A percentile compares a stretch with the other conserved stretches of the same genome.
Conservation (phyloP, 2,888 invertebrate genomes). For the Lampropteryx suffumata region DNA sequence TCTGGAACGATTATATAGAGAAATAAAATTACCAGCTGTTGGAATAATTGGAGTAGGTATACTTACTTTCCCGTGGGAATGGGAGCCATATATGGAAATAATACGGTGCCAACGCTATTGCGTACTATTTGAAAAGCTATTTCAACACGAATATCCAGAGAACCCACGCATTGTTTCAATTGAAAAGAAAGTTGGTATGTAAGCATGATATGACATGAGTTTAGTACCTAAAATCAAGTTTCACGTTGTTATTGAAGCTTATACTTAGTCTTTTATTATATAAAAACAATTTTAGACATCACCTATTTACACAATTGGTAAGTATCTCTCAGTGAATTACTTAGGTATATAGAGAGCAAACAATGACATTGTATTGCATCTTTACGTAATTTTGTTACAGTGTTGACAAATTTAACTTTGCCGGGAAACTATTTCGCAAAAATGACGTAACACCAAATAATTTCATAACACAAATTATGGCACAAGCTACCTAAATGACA, state of each 20-base stretch:
- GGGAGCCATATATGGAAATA: too few relatives aligned
- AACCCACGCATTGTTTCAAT: background rate
- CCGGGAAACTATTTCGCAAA: slow-evolving; percentile 23
- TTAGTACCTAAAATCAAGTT: too few relatives aligned
- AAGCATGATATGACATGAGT: too few relatives aligned
- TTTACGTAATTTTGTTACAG: slow-evolving; percentile 30
- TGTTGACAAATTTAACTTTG: slow-evolving; percentile 32
- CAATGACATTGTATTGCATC: slow-evolving; percentile 30
- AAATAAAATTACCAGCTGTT: too few relatives aligned
- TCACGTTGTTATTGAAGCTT: slow-evolving; percentile 16
- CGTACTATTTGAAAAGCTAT: too few relatives aligned
- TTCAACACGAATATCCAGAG: too few relatives aligned
- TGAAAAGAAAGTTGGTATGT: slow-evolving; percentile 18
- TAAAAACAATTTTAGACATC: slow-evolving; percentile 29
- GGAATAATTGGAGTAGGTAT: too few relatives aligned
- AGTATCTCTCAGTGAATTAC: slow-evolving; percentile 16
- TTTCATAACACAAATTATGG: slow-evolving; percentile 15
- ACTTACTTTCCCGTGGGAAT: too few relatives aligned
- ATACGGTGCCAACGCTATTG: too few relatives aligned
- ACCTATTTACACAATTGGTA: slow-evolving; percentile 15
- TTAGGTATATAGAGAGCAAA: slow-evolving; percentile 18
- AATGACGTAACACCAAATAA: slow-evolving; percentile 24
- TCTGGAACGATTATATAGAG: too few relatives aligned
- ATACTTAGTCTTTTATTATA: slow-evolving; percentile 12
- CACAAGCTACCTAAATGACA: slow-evolving; percentile 1